phyloP scores from a whole-genome alignment of 2,113 vertebrate species.

The Dipodomys merriami region DNA sequence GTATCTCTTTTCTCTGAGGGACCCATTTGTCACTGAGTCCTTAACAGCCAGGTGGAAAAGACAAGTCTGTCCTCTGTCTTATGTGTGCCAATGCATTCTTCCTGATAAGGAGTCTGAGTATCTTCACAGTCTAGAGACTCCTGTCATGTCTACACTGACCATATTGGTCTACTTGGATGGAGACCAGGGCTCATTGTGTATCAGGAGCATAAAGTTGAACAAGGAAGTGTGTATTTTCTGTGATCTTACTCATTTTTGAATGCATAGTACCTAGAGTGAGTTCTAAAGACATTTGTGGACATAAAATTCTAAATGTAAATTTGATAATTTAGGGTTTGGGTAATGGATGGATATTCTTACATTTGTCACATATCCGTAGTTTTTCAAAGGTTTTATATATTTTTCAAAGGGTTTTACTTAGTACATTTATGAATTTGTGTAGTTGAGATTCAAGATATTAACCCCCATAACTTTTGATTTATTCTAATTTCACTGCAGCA shows the following conservation, averaged over 20 bases:
- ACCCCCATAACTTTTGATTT: background rate
- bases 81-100: rapidly evolving
- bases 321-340: background rate
- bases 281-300: constrained; percentile 11
- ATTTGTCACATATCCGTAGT: background rate
- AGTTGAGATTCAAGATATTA: constrained; percentile 12
- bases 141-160: background rate
- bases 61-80: background rate
- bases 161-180: background rate
- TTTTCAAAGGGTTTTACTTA: constrained; percentile 24
- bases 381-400: background rate
- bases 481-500: background rate
- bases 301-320: constrained; percentile 44
- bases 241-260: constrained; percentile 10
- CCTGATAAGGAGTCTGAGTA: background rate
- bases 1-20: background rate
- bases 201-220: constrained; percentile 15
- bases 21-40: background rate
- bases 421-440: background rate
- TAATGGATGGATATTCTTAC: constrained; percentile 1
- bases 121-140: background rate
- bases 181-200: background rate
- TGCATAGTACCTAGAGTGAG: background rate
- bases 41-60: background rate
- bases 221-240: constrained; percentile 14